Conservation (phyloP, 2,888 invertebrate species). For the Camponotus fellah region DNA sequence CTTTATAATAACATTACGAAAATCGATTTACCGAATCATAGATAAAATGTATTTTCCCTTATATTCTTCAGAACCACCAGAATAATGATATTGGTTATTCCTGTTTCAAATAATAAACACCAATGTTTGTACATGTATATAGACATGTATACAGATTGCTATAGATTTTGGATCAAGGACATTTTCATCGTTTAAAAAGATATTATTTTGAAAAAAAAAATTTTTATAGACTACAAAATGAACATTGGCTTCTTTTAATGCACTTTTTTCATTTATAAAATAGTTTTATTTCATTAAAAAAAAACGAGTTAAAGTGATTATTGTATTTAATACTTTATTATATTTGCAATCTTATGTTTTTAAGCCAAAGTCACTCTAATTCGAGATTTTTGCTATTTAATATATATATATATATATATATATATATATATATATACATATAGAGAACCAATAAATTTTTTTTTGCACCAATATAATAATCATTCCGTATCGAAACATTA, state of each 20-base stretch:
- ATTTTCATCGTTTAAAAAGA: not conserved
- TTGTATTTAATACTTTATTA: not conserved
- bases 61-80: not conserved
- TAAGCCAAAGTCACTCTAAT: no score
- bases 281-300: not conserved
- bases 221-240: not conserved
- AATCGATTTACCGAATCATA: not conserved
- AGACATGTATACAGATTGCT: not conserved
- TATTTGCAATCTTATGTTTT: not conserved
- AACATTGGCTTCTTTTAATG: not conserved
- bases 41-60: not conserved
- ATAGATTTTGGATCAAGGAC: conserved; percentile 2
- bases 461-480: not conserved
- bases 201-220: conserved; percentile 6
- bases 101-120: conserved; percentile 7
- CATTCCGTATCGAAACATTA: not conserved
- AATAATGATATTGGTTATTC: conserved; percentile 23
- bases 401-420: no score
- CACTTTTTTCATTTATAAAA: not conserved
- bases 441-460: not conserved
- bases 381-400: no score
- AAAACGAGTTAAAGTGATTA: not conserved
- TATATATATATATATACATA: no score
- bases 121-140: conserved; percentile 13
- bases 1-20: not conserved